Evolutionary conservation across 2,797 vertebrate species (phyloP).

Genomic region (Eleutherodactylus coqui): DNA sequence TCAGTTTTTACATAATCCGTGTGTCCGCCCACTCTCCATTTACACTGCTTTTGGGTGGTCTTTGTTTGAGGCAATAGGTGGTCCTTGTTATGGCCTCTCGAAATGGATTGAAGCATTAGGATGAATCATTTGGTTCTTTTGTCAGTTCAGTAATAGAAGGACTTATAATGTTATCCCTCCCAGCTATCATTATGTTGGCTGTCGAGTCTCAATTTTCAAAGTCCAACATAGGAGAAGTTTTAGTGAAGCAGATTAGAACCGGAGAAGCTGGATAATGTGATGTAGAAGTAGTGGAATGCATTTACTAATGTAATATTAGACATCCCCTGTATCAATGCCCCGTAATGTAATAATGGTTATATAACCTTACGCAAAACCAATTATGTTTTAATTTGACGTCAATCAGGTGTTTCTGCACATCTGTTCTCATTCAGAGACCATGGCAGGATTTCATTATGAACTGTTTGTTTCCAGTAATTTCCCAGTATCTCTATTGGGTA

Average conservation of each 20-base stretch:
- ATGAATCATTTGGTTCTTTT: neutral
- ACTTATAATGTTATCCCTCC: neutral
- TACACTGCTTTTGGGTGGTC: slow-evolving; percentile 20
- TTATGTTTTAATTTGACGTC: neutral
- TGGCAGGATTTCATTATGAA: neutral
- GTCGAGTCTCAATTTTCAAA: neutral
- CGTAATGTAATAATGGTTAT: neutral
- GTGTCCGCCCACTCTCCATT: neutral
- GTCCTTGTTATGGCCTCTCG: neutral
- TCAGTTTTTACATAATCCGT: slow-evolving; percentile 14
- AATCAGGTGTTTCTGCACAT: neutral
- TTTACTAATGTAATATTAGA: neutral
- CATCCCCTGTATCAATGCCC: neutral
- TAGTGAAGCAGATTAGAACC: neutral
- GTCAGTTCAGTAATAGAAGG: neutral
- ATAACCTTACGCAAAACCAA: neutral
- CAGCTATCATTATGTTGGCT: neutral
- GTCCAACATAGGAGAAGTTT: neutral
- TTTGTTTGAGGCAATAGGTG: neutral
- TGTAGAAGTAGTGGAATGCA: neutral
- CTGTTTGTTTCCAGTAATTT: neutral
- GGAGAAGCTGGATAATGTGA: neutral
- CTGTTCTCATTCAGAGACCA: neutral
- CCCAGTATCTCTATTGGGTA: neutral
- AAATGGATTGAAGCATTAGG: neutral